A percentile compares a stretch with the other conserved stretches of the same genome.
These are phyloP conservation scores for Limanda limanda DNA, from an alignment of 2,113 vertebrate species.

Conservation along the genomic window DNA sequence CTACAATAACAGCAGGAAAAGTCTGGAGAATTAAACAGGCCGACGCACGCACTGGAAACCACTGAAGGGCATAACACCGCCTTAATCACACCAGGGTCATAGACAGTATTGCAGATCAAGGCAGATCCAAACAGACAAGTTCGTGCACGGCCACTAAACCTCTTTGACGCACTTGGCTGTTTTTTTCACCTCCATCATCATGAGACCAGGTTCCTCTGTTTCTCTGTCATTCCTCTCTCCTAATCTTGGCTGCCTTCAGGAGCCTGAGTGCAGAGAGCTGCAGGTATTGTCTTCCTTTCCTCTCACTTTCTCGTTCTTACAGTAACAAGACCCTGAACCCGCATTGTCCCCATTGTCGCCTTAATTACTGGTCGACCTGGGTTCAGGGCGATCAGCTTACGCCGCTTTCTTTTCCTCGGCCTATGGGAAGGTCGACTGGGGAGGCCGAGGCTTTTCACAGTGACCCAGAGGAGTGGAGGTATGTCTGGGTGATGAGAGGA, in stretches of 20 bases:
- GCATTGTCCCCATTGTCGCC: constrained; percentile 72
- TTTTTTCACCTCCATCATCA: constrained; percentile 8
- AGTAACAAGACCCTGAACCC: constrained; percentile 66
- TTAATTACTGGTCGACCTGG: constrained; percentile 63
- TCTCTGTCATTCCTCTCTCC: neutral
- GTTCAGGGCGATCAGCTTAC: constrained; percentile 60
- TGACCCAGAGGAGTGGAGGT: constrained; percentile 42
- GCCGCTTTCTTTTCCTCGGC: constrained; percentile 35
- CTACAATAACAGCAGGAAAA: constrained; percentile 22
- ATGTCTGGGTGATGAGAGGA: neutral
- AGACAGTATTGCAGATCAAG: constrained; percentile 5
- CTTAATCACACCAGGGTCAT: constrained; percentile 35
- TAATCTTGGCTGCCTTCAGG: constrained; percentile 38
- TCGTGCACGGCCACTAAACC: constrained; percentile 31
- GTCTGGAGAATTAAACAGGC: constrained; percentile 32
- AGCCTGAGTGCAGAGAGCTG: constrained; percentile 58
- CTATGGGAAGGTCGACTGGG: constrained; percentile 42
- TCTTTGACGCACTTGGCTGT: constrained; percentile 20
- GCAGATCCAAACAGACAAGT: constrained; percentile 52
- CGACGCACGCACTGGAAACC: constrained; percentile 34
- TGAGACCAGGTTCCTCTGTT: neutral
- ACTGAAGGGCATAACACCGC: constrained; percentile 39
- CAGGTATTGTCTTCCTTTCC: constrained; percentile 68
- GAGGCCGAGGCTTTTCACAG: constrained; percentile 36
- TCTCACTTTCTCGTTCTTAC: constrained; percentile 65